Evolutionary conservation across 2,888 invertebrate species (phyloP).

Genomic region (Cetonia aurata): DNA sequence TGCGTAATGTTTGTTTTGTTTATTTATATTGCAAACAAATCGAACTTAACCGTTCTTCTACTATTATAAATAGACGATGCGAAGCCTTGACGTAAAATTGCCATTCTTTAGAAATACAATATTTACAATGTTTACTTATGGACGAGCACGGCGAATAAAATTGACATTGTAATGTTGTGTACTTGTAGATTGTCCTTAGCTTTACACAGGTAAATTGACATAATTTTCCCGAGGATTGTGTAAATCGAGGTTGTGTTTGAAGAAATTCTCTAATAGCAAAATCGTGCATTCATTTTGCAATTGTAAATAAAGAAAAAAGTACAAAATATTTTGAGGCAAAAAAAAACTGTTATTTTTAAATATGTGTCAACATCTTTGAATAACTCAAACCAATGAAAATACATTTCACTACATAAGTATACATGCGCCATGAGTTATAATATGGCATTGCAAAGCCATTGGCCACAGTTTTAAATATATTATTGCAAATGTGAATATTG

Average conservation of each 20-base stretch:
- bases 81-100: constrained; percentile 11
- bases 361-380: too few species aligned
- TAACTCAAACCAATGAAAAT: too few species aligned
- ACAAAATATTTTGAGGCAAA: too few species aligned
- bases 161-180: constrained; percentile 11
- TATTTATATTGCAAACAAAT: constrained; percentile 37
- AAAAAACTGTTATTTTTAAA: too few species aligned
- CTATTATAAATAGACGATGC: neutral
- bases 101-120: constrained; percentile 8
- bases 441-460: too few species aligned
- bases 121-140: constrained; percentile 19
- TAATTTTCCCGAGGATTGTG: constrained; percentile 17
- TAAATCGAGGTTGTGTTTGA: constrained; percentile 2
- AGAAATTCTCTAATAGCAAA: too few species aligned
- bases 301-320: too few species aligned
- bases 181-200: constrained; percentile 17
- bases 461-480: too few species aligned
- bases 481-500: too few species aligned
- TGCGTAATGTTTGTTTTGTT: constrained; percentile 19
- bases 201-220: constrained; percentile 20
- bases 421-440: too few species aligned
- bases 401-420: too few species aligned
- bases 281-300: too few species aligned
- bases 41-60: constrained; percentile 5
- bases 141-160: constrained; percentile 6